A percentile compares a stretch with the other conserved stretches of the same genome.
Conservation (phyloP, 2,797 vertebrate genomes). For the Epinephelus malabaricus region DNA sequence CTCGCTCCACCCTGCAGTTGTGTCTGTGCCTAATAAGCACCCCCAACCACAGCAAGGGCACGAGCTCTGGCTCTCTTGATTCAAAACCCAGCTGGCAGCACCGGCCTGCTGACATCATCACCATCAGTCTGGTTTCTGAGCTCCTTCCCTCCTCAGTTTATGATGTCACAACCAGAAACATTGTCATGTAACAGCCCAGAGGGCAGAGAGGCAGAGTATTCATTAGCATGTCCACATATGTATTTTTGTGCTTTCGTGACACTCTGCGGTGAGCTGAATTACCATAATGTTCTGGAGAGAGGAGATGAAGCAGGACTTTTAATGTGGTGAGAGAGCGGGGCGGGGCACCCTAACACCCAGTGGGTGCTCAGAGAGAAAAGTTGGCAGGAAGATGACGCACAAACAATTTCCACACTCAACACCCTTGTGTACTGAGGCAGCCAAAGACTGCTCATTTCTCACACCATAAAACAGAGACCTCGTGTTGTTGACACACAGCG, state of each 20-base stretch:
- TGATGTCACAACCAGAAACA: slow-evolving; percentile 57
- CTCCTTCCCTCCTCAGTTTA: slow-evolving; percentile 37
- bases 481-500: slow-evolving; percentile 51
- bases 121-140: slow-evolving; percentile 52
- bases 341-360: slow-evolving; percentile 37
- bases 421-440: slow-evolving; percentile 11
- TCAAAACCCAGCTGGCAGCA: slow-evolving; percentile 75
- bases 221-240: slow-evolving; percentile 38
- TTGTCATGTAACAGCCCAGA: slow-evolving; percentile 25
- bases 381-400: slow-evolving; percentile 67
- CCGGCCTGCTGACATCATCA: slow-evolving; percentile 71
- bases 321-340: slow-evolving; percentile 52
- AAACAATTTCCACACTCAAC: slow-evolving; percentile 35
- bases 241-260: slow-evolving; percentile 55
- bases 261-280: slow-evolving; percentile 31
- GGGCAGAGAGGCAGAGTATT: slow-evolving; percentile 32
- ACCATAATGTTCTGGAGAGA: slow-evolving; percentile 33
- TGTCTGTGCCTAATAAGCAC: slow-evolving; percentile 80
- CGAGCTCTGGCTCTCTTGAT: slow-evolving; percentile 51
- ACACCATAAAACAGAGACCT: slow-evolving; percentile 44
- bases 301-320: slow-evolving; percentile 47
- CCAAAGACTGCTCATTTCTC: slow-evolving; percentile 55
- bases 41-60: slow-evolving; percentile 73
- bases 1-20: slow-evolving; percentile 78
- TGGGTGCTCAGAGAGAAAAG: slow-evolving; percentile 45